Conservation (phyloP, 1,140 invertebrate genomes). For the Drosophila triauraria region DNA sequence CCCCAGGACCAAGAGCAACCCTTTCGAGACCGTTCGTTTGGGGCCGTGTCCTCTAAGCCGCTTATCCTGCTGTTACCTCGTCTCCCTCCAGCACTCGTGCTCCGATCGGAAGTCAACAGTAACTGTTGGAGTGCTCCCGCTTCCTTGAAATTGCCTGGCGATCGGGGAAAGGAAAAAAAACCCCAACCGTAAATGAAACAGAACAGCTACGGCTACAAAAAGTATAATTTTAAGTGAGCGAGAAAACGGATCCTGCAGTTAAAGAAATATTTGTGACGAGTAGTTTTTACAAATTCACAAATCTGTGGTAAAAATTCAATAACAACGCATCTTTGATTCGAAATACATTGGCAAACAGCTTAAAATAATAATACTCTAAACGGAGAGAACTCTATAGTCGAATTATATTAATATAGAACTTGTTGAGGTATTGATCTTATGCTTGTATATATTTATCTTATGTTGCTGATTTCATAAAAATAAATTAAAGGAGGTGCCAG, state of each 20-base stretch:
- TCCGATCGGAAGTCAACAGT: conserved; percentile 77
- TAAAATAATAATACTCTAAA: no score
- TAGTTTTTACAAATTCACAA: neutral
- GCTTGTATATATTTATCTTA: no score
- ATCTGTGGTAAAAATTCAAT: neutral
- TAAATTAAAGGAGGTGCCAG: no score
- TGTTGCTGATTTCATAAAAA: no score
- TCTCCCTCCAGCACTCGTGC: conserved; percentile 67
- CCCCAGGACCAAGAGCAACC: conserved; percentile 58
- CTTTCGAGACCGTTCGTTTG: conserved; percentile 52
- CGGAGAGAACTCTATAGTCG: no score
- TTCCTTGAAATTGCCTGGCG: conserved; percentile 63
- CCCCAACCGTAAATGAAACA: conserved; percentile 69
- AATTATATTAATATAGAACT: no score
- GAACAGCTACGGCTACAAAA: conserved; percentile 42
- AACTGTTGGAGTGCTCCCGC: conserved; percentile 70
- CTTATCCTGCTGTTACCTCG: conserved; percentile 71
- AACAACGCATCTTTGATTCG: neutral
- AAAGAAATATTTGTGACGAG: conserved; percentile 1
- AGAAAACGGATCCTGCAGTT: conserved; percentile 11
- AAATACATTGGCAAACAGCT: neutral
- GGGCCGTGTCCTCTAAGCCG: conserved; percentile 70
- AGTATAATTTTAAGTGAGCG: conserved; percentile 28
- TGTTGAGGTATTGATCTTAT: no score
- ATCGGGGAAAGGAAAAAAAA: conserved; percentile 38